Evolutionary conservation across 2,113 vertebrate genomes (phyloP), one percentile per base, ranked within the genome.

Genomic region (Pangasianodon hypophthalmus): DNA sequence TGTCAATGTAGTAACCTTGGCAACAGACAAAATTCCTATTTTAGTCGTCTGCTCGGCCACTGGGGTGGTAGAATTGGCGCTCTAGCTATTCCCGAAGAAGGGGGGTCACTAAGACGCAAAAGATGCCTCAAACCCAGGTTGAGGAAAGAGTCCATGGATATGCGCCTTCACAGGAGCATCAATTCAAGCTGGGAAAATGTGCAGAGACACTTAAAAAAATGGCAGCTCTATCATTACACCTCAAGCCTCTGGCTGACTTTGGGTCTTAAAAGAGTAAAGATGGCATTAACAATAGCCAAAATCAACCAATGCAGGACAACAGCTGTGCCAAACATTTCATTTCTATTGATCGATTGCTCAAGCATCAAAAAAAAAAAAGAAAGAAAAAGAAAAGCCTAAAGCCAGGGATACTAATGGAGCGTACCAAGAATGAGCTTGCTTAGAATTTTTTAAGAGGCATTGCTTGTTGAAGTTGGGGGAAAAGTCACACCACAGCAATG

Each of bases 1-100:
- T 96, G 96, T 96, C 96, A 96, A 96, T 96, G 95, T 94, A 94
- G 96, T 96, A 96, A 96, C 96, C 96, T 96, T 96, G 96, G 96
- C 95, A 96, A 96, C 96, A 96, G 95, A 96, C 94, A 91, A 93
- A 94, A 95, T 94, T 95, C 67, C 95, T 96, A 96, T 96, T 96
- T 96, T 94, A 92, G 96, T 96, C 93, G 93, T 92, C 88, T 90
- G 88, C 91, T 90, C 90, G 93, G 93, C 95, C 96, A 95, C 94
- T 90, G 54, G 91, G 94, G 94, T 87, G 86, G 93, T 75, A 90
- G 85, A 71, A 89, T 56, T 85, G 88, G 90, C 92, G 75, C 54
- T 60, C 41, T 56, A 54, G 92, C 91, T 52, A 62, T 84, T 80
- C 62, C 62, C 58, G 82, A 48, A 71, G 50, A 79, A 73, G 19